phyloP scores from a whole-genome alignment of 2,797 vertebrate species.

The Odontamblyopus rebecca region DNA sequence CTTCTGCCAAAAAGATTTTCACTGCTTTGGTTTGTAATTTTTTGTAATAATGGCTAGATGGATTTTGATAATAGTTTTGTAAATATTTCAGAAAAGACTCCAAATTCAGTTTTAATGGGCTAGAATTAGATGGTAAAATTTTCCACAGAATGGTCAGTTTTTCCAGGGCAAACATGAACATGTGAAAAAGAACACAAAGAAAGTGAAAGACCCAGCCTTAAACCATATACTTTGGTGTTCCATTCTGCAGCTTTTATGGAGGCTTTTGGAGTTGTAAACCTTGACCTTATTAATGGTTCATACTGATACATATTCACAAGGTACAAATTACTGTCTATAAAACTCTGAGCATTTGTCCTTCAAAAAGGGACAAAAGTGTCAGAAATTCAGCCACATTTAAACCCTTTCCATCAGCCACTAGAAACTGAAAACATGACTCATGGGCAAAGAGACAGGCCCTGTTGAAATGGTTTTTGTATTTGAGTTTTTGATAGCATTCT shows the following conservation, averaged over 20 bases:
- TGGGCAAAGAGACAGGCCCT: too few relatives aligned
- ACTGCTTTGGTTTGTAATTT: neutral
- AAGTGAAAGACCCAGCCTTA: neutral
- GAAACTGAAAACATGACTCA: neutral
- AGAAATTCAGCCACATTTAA: neutral
- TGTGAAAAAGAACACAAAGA: neutral
- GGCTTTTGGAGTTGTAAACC: constrained; percentile 2
- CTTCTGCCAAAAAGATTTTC: neutral
- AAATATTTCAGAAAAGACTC: neutral
- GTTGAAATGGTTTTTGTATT: too few relatives aligned
- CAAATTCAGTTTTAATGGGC: neutral
- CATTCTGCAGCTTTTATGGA: neutral
- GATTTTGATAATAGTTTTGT: neutral
- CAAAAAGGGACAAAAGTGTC: constrained; percentile 1
- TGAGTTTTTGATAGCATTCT: too few relatives aligned
- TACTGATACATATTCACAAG: constrained; percentile 12
- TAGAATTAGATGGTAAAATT: neutral
- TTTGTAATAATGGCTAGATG: neutral
- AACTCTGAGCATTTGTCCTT: constrained; percentile 6
- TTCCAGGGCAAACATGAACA: neutral
- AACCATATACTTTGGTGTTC: neutral
- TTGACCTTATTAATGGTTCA: constrained; percentile 9
- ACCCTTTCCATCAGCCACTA: neutral
- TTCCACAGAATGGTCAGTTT: neutral
- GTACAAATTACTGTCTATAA: constrained; percentile 7